phyloP scores from a whole-genome alignment of 2,113 vertebrate species.

The Sylvilagus bachmani region DNA sequence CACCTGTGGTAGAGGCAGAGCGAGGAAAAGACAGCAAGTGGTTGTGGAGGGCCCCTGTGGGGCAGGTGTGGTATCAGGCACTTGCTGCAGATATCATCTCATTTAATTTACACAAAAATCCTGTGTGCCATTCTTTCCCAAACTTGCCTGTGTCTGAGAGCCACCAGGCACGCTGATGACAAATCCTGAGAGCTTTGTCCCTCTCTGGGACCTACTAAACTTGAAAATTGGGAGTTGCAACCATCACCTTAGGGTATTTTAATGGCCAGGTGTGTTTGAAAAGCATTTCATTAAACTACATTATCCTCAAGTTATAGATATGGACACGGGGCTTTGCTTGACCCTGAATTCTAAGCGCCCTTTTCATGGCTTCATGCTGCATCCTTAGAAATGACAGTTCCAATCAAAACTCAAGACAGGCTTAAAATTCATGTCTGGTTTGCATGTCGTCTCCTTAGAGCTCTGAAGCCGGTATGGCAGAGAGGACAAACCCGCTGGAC shows the following conservation, averaged over 20 bases:
- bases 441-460: not conserved
- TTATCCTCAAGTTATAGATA: not conserved
- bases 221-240: not conserved
- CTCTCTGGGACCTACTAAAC: not conserved
- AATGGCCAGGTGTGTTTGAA: conserved; percentile 3
- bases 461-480: not conserved
- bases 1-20: not conserved
- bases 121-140: not conserved
- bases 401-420: not conserved
- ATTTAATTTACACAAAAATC: not conserved
- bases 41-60: not conserved
- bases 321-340: not conserved
- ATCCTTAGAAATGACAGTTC: conserved; percentile 51
- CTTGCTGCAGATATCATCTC: not conserved
- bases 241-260: conserved; percentile 10
- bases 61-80: not conserved
- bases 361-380: not conserved
- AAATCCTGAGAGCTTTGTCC: not conserved
- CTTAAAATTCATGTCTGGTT: not conserved
- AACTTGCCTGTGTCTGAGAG: not conserved
- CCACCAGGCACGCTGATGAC: not conserved
- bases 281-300: not conserved
- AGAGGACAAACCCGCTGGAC: not conserved
- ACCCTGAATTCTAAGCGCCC: not conserved
- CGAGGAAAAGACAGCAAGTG: not conserved